Base-by-base conservation (phyloP, 2,888 invertebrate species). In the Drosophila nr. medialis region DNA sequence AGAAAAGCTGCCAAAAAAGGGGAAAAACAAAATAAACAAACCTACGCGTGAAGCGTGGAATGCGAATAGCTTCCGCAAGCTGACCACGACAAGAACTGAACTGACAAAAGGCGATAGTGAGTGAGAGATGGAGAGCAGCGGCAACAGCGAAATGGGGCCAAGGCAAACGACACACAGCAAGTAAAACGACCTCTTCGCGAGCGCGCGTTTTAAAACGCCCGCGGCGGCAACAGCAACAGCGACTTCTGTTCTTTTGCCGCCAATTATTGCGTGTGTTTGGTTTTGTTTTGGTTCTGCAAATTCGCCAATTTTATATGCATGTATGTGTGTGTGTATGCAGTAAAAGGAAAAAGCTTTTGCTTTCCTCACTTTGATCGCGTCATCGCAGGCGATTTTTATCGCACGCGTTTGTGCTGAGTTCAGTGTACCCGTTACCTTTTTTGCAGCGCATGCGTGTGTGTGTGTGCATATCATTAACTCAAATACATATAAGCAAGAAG, bases 361-460 rank as follows among this genome's bases (percentile, higher is more conserved):
- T 80, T 78, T 78, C 72, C 80, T 76, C 76, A 45, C 60, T 48
- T 10, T 27, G 64, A 68, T 76, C 77, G 63, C 78, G 56, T 76
- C 64, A 76, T 68, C 60, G 50, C 64, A 60, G 15, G 56, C 68
- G 67, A 60, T 75, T 67, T 75, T 40, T 30, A 67, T 68, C 65
- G 76, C 65, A 69, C 65, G 51, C 58, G 56, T 40, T 64, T 53
- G 64, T 49, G 49, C 53, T 32, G 81, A 82, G 85, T 86, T 86
- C 85, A 86, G 80, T 89, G 89, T 80, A 86, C 85, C 64, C 88
- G 88, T 89, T 86, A 85, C 85, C 89, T 87, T 85, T 87, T 74
- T 51, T 38, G 55, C 56, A 65, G 66, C 66, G 60, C 51, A 36
- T 56, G 55, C 60, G 56, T 73, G 32, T 49, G 15, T 54, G 15